Evolutionary conservation across 2,113 vertebrate species (phyloP).

Genomic region (Siniperca knerii): DNA sequence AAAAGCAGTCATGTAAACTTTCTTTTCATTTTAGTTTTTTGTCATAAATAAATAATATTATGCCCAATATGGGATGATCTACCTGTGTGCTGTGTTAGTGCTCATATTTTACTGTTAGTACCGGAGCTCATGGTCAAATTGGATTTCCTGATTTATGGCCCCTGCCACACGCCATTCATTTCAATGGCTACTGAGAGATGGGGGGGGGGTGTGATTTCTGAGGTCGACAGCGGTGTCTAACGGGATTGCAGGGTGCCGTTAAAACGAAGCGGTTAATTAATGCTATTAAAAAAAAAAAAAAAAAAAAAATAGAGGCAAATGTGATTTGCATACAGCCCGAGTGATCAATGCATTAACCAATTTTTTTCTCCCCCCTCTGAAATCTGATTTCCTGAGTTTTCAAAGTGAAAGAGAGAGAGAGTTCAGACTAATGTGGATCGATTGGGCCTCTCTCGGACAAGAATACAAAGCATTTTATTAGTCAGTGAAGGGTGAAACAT

Average conservation of each 20-base stretch:
- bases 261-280: conserved; percentile 88
- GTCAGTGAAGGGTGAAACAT: conserved; percentile 85
- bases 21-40: conserved; percentile 16
- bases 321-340: conserved; percentile 85
- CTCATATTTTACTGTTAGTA: conserved; percentile 79
- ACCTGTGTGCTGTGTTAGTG: conserved; percentile 68
- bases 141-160: conserved; percentile 84
- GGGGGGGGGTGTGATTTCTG: conserved; percentile 74
- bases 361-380: conserved; percentile 77
- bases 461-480: conserved; percentile 93
- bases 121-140: conserved; percentile 81
- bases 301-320: conserved; percentile 80
- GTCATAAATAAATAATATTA: conserved; percentile 49
- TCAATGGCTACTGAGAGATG: conserved; percentile 76
- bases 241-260: conserved; percentile 81
- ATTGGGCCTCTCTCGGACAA: conserved; percentile 91
- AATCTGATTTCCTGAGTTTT: conserved; percentile 88
- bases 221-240: conserved; percentile 76
- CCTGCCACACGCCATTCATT: conserved; percentile 75
- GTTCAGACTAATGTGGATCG: conserved; percentile 86
- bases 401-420: conserved; percentile 84
- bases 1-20: conserved; percentile 16
- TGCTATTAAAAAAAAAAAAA: conserved; percentile 81
- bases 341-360: conserved; percentile 88
- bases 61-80: conserved; percentile 62